Evolutionary conservation across 2,113 vertebrate genomes (phyloP).

Genomic region (Gracilinanus agilis): DNA sequence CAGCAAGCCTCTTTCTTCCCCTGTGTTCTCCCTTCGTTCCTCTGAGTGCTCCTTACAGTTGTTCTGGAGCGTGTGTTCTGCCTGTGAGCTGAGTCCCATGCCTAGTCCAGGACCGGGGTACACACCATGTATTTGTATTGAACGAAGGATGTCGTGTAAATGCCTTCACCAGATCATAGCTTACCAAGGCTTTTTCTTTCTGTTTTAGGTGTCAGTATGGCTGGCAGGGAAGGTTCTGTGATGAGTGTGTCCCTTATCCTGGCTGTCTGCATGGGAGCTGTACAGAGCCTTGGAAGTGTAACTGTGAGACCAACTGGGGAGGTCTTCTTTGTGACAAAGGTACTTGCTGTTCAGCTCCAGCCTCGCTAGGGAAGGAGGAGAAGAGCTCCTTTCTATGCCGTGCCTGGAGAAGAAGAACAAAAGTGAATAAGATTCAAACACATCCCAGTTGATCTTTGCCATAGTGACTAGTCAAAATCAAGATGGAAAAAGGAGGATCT

Average conservation of each 20-base stretch:
- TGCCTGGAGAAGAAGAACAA: background rate
- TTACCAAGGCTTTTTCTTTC: constrained; percentile 40
- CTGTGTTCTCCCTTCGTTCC: background rate
- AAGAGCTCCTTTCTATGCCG: background rate
- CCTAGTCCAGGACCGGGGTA: background rate
- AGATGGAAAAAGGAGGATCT: background rate
- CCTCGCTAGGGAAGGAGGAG: fast-evolving
- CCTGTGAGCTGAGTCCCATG: background rate
- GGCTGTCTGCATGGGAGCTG: constrained; percentile 97
- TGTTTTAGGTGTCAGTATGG: constrained; percentile 93
- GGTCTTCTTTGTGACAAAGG: constrained; percentile 98
- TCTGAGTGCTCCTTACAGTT: background rate
- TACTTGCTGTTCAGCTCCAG: constrained; percentile 65
- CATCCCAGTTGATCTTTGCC: background rate
- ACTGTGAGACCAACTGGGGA: constrained; percentile 98
- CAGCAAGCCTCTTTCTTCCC: background rate
- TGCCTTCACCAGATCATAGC: background rate
- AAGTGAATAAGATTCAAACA: background rate
- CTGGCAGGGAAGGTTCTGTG: constrained; percentile 95
- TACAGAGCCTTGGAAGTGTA: constrained; percentile 92
- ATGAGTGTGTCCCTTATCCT: constrained; percentile 93
- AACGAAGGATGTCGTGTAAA: background rate
- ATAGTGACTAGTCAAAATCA: background rate
- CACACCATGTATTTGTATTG: background rate
- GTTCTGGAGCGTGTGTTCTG: background rate